Base-by-base conservation (phyloP, 2,888 invertebrate species). In the Torymus tubicola region DNA sequence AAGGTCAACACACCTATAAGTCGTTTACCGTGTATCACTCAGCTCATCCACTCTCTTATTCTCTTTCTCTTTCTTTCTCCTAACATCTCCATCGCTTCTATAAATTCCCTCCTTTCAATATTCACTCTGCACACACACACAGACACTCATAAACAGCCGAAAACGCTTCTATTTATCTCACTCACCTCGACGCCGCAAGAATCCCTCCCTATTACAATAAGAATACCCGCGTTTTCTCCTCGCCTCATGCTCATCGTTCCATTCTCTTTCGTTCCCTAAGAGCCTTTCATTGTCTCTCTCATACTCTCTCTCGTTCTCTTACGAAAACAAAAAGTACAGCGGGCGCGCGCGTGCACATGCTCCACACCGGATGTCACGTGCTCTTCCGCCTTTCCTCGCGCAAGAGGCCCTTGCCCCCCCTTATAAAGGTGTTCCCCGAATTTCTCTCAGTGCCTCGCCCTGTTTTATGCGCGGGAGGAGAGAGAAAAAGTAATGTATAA, bases 231-330 rank as follows among this genome's bases (percentile, higher is more conserved):
- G 14, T 61, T 21, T 21, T 21, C 21, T 21, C 21, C 21, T 2
- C 2, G 8, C 18, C 5, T 16, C 57, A 24, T n/a, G 52, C 58
- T 42, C n/a, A 70, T 52, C 53, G 21, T 57, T 52, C 8, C 42
- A 42, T 42, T 42, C 42, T 42, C 42, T 42, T 57, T 73, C 13
- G 52, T 57, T 73, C 13, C 58, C 61, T 50, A 74, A 74, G 69
- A 79, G 69, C 73, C 57, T 74, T 70, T 70, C 74, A 79, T 74
- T 79, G 57, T 69, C 64, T 52, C 57, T 58, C 42, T 21, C 21
- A 21, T 21, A 31, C 42, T 21, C 14, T 24, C 10, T 21, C 24
- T 18, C 16, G 18, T 12, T 58, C 58, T 11, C 16, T 70, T 58
- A 42, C 31, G 1, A 50, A 50, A 24, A 65, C n/a, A 52, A 24